Percentiles rank a stretch among this genome's conserved stretches.
These are phyloP conservation scores for Eulimnadia texana DNA, from an alignment of 1,140 invertebrate genomes.

Conservation along the genomic window DNA sequence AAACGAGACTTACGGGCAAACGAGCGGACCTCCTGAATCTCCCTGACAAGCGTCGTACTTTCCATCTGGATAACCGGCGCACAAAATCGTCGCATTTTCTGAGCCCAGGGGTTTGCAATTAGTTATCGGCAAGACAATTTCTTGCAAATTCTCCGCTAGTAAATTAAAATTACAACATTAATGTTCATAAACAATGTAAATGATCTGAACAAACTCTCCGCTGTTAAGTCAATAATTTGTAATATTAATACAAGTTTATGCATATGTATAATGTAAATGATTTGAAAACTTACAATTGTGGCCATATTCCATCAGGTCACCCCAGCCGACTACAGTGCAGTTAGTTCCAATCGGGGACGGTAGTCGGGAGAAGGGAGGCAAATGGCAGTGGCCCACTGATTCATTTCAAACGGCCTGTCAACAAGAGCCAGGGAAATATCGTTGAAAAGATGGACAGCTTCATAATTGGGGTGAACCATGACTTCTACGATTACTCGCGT, in stretches of 20 bases:
- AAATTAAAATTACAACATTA: neutral
- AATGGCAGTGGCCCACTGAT: constrained; percentile 59
- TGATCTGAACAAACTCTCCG: neutral
- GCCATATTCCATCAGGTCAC: constrained; percentile 50
- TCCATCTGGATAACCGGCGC: constrained; percentile 54
- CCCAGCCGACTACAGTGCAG: constrained; percentile 64
- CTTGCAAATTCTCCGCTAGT: constrained; percentile 40
- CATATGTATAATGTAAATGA: too few species aligned
- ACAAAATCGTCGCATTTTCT: constrained; percentile 45
- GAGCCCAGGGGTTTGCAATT: constrained; percentile 33
- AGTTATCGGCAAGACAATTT: constrained; percentile 42
- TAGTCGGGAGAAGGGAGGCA: constrained; percentile 43
- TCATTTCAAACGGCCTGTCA: constrained; percentile 48
- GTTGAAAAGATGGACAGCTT: constrained; percentile 45
- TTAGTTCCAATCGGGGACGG: constrained; percentile 43
- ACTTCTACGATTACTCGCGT: constrained; percentile 41
- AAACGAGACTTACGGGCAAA: constrained; percentile 36
- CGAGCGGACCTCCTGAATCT: constrained; percentile 60
- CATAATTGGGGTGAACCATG: constrained; percentile 50
- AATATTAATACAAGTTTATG: too few species aligned
- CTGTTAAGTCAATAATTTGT: too few species aligned
- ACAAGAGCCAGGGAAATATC: constrained; percentile 61
- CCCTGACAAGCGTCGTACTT: constrained; percentile 67
- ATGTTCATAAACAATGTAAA: neutral
- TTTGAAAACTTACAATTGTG: constrained; percentile 48